Conservation (phyloP, 2,888 invertebrate genomes). For the Pristionchus entomophagus region DNA sequence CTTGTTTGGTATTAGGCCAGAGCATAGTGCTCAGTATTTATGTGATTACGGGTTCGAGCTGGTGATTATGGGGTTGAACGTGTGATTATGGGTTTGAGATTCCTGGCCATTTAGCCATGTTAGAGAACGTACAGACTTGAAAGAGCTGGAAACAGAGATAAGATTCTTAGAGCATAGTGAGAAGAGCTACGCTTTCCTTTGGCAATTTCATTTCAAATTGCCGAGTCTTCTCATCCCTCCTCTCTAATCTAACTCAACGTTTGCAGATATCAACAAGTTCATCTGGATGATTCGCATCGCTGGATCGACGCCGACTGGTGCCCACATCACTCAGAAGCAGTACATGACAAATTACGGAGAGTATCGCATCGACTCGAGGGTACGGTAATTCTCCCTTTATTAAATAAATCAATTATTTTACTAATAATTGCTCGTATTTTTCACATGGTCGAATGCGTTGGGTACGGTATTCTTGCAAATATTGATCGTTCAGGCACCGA, state of each 20-base stretch:
- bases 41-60: constrained; percentile 46
- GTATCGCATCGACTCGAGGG: constrained; percentile 91
- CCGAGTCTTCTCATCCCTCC: neutral
- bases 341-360: constrained; percentile 92
- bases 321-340: constrained; percentile 90
- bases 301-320: constrained; percentile 93
- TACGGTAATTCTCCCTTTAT: constrained; percentile 76
- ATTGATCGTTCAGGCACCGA: constrained; percentile 82
- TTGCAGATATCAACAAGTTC: constrained; percentile 95
- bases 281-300: constrained; percentile 99
- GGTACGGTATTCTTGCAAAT: too few species aligned
- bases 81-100: too few species aligned
- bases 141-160: too few species aligned
- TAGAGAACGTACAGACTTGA: too few species aligned
- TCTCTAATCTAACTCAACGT: too few species aligned
- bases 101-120: too few species aligned
- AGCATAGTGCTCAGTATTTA: too few species aligned
- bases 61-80: neutral
- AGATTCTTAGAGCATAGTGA: too few species aligned
- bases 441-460: too few species aligned
- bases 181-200: too few species aligned
- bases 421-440: too few species aligned
- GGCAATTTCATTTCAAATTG: constrained; percentile 41
- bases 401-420: too few species aligned
- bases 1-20: neutral